phyloP scores from a whole-genome alignment of 2,113 vertebrate species.

The Poeciliopsis retropinna region DNA sequence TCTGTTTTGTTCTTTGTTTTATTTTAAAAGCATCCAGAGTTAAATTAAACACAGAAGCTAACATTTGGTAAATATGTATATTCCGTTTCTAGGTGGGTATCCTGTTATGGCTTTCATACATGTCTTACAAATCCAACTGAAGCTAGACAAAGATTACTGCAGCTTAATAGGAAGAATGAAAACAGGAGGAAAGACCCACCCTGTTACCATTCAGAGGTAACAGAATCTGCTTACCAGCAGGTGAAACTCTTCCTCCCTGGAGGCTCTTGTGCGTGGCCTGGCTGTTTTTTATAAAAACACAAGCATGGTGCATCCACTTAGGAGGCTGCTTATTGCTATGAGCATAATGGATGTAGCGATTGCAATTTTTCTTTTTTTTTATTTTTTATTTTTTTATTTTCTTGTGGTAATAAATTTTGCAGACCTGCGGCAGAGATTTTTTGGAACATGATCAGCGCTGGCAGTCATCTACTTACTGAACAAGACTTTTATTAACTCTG shows the following conservation, averaged over 20 bases:
- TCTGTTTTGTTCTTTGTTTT: not conserved
- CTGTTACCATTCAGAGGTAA: not conserved
- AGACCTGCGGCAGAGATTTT: not conserved
- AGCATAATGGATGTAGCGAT: not conserved
- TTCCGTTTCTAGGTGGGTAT: not conserved
- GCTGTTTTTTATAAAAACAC: not conserved
- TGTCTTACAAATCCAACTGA: not conserved
- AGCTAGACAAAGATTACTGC: not conserved
- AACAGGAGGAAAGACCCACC: not conserved
- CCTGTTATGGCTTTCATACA: not conserved
- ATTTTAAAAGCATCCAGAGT: not conserved
- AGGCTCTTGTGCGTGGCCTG: not conserved
- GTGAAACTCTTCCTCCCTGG: constrained; percentile 1
- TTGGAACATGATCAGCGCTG: not conserved
- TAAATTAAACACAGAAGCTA: not conserved
- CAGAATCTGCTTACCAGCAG: not conserved
- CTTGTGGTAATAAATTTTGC: not conserved
- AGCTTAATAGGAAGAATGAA: constrained; percentile 1
- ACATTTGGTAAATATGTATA: not conserved
- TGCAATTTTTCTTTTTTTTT: not conserved
- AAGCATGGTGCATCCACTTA: not conserved
- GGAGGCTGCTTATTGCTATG: not conserved
- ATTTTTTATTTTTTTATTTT: not conserved
- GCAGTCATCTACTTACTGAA: not conserved
- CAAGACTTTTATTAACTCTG: not conserved